Evolutionary conservation across 2,888 invertebrate genomes (phyloP).

Genomic region (Liodrosophila aerea): DNA sequence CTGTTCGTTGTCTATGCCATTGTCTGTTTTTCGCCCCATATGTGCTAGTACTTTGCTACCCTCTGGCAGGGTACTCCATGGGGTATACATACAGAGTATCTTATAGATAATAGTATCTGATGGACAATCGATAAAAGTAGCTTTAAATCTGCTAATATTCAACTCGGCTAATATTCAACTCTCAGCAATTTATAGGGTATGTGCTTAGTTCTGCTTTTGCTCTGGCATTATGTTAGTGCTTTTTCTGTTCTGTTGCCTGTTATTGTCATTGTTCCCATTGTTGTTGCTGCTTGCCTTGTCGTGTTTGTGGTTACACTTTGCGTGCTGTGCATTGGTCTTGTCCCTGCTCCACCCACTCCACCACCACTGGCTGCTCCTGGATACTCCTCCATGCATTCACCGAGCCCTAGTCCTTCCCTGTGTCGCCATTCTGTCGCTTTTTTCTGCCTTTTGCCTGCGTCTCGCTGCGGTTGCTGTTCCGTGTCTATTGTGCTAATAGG

Average conservation of each 20-base stretch:
- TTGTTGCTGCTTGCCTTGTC: conserved; percentile 66
- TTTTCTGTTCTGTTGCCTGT: conserved; percentile 32
- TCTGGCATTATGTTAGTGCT: conserved; percentile 3
- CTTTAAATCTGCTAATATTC: too few relatives aligned
- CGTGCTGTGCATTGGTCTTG: conserved; percentile 52
- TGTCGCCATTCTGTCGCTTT: conserved; percentile 21
- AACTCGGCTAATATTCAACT: not conserved
- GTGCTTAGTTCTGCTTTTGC: not conserved
- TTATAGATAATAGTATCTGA: too few relatives aligned
- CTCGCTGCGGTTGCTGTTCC: conserved; percentile 50
- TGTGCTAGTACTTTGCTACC: conserved; percentile 28
- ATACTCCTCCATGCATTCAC: too few relatives aligned
- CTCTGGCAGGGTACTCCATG: not conserved
- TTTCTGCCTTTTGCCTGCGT: conserved; percentile 58
- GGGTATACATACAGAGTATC: not conserved
- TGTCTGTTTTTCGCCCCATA: conserved; percentile 20
- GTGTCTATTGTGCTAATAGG: conserved; percentile 75
- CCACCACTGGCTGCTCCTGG: too few relatives aligned
- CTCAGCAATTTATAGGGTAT: conserved; percentile 22
- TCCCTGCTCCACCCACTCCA: conserved; percentile 8
- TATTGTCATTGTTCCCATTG: conserved; percentile 60
- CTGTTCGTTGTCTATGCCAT: conserved; percentile 8
- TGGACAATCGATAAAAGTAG: too few relatives aligned
- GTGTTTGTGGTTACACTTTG: conserved; percentile 76
- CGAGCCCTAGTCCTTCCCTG: conserved; percentile 9